Conservation (phyloP, 2,113 vertebrate genomes). For the Rhegmatorhina hoffmannsi region DNA sequence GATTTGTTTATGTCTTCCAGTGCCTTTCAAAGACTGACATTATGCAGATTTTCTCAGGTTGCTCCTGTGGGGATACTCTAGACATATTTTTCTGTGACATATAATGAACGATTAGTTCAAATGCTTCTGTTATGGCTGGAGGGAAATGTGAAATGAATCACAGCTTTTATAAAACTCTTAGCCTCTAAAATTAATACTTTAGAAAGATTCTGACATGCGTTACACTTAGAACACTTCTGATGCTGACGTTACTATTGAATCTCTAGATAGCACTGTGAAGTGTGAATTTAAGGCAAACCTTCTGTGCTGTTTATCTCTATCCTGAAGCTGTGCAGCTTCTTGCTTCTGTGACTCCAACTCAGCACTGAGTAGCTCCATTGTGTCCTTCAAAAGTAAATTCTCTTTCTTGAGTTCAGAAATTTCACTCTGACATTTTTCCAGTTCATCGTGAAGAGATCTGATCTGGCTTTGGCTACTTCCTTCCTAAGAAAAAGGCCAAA, state of each 20-base stretch:
- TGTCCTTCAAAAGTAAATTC: conserved; percentile 82
- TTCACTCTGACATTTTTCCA: conserved; percentile 80
- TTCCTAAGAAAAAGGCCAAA: conserved; percentile 74
- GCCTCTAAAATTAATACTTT: background rate
- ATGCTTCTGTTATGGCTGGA: background rate
- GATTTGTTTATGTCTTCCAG: background rate
- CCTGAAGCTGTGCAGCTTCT: conserved; percentile 81
- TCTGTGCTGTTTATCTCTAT: conserved; percentile 79
- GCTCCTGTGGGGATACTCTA: background rate
- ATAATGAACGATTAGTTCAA: background rate
- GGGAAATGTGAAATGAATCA: background rate
- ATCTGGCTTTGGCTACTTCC: conserved; percentile 81
- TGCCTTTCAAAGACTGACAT: background rate
- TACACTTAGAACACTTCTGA: background rate
- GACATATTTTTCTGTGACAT: background rate
- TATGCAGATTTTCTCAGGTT: background rate
- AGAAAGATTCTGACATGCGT: background rate
- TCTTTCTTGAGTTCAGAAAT: conserved; percentile 81
- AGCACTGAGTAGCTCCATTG: conserved; percentile 73
- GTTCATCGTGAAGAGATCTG: conserved; percentile 78
- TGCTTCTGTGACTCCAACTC: conserved; percentile 82
- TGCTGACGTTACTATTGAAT: background rate
- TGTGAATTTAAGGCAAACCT: conserved; percentile 62
- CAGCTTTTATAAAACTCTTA: background rate
- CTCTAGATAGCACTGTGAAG: background rate